Percentiles rank a stretch among this genome's conserved stretches.
phyloP scores from a whole-genome alignment of 2,888 invertebrate species.

The Julus scandinavius region DNA sequence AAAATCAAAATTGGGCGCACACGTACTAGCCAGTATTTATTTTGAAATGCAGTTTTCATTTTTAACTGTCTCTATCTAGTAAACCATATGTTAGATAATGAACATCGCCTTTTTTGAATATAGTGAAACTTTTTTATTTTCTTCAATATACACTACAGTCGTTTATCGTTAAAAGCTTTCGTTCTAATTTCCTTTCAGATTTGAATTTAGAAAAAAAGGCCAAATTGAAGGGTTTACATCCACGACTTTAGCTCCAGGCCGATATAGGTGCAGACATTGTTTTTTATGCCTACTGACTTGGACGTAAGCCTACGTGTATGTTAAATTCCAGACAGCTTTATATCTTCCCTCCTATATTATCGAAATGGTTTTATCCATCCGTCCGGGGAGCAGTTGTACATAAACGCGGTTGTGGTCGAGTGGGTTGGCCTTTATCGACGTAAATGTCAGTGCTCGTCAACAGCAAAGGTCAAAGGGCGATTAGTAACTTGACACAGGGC shows the following conservation, averaged over 20 bases:
- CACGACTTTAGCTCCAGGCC: background rate
- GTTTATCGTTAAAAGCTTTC: background rate
- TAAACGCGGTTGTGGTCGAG: constrained; percentile 38
- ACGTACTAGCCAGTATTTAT: too few relatives aligned
- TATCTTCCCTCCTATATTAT: constrained; percentile 39
- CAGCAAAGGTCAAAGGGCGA: constrained; percentile 30
- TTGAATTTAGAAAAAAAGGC: background rate
- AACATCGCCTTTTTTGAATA: too few relatives aligned
- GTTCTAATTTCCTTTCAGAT: background rate
- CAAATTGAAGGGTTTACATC: background rate
- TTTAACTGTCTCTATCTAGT: too few relatives aligned
- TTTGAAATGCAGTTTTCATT: too few relatives aligned
- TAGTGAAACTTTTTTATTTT: too few relatives aligned
- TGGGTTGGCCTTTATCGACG: constrained; percentile 37
- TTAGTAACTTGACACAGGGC: constrained; percentile 42
- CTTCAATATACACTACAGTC: background rate
- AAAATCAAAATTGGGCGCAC: too few relatives aligned
- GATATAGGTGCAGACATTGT: background rate
- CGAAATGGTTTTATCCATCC: constrained; percentile 42
- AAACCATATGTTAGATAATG: too few relatives aligned
- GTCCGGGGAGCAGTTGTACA: constrained; percentile 33
- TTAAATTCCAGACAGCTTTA: constrained; percentile 25
- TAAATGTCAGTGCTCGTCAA: constrained; percentile 31
- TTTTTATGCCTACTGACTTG: background rate
- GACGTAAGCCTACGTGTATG: background rate